Evolutionary conservation across 2,888 invertebrate genomes (phyloP), one percentile per base, ranked within the genome.

Genomic region (Heliconius hortense): DNA sequence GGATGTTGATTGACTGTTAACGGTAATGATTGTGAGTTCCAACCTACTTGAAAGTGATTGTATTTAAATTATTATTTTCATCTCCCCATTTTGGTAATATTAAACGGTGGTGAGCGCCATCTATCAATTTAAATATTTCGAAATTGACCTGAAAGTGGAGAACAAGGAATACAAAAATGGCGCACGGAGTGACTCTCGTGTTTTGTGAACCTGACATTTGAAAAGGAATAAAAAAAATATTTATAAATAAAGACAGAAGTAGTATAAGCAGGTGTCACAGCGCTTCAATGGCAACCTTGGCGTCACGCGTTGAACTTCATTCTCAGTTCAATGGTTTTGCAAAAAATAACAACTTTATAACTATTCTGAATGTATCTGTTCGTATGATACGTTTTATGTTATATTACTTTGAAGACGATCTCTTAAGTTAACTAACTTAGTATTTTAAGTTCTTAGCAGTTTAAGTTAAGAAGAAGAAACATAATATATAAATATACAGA

Each of bases 221-320:
- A 48, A 48, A 48, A 48, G 18, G 2, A 48, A 48, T 21, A 0
- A 15, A 48, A 18, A 53, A 53, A 31, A 28, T 21, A 68, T 3
- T 4, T 69, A 31, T 53, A 53, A 31, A 53, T 53, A 21, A 28
- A 2, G 2, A 21, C 48, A 48, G 43, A 21, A 28, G 0, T 18
- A 21, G 1, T n/a, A 69, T 5, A 18, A 13, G 68, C 28, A 28
- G 68, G 28, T 48, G 48, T 48, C 28, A 43, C 21, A 28, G 53
- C 53, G 68, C 68, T 48, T 31, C 68, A 53, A 53, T 69, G 53
- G 18, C 53, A 53, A 31, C 68, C 68, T 69, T 69, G 68, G 53
- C 68, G 68, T 69, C 68, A 53, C 53, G 68, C 53, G 5, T 11
- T 28, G 28, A 31, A n/a, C 53, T 69, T 48, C 21, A 31, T 69